A percentile compares a stretch with the other conserved stretches of the same genome.
These are phyloP conservation scores for Thripadectes ignobilis DNA, from an alignment of 2,797 vertebrate species.

Conservation along the genomic window DNA sequence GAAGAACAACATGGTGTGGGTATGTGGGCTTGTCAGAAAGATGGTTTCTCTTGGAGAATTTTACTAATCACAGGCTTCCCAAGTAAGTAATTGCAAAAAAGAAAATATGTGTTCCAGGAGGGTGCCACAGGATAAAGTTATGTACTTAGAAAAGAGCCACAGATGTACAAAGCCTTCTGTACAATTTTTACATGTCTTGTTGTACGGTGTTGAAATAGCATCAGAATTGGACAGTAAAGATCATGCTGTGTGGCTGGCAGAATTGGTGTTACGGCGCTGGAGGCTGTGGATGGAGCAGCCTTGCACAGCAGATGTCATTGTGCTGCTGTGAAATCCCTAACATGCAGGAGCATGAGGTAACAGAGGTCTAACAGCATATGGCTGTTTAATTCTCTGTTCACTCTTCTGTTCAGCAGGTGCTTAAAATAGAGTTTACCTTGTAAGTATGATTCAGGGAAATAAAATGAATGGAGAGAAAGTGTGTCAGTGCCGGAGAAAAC, in stretches of 20 bases:
- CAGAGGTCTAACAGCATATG: background rate
- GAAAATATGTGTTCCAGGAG: background rate
- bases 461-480: background rate
- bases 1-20: fast-evolving
- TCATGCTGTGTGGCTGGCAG: background rate
- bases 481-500: background rate
- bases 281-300: background rate
- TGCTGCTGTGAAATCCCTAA: background rate
- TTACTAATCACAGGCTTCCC: background rate
- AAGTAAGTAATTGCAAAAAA: background rate
- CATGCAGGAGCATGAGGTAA: fast-evolving
- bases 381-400: background rate
- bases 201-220: background rate
- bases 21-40: background rate
- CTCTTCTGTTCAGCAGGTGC: background rate
- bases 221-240: background rate
- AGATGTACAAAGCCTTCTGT: background rate
- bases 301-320: background rate
- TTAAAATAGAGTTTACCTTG: background rate
- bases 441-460: background rate
- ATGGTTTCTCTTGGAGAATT: background rate
- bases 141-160: fast-evolving
- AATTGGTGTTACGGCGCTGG: fast-evolving
- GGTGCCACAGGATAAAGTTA: fast-evolving
- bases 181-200: background rate